Evolutionary conservation across 2,113 vertebrate genomes (phyloP), one percentile per base, ranked within the genome.

Genomic region (Psilopogon haemacephalus): DNA sequence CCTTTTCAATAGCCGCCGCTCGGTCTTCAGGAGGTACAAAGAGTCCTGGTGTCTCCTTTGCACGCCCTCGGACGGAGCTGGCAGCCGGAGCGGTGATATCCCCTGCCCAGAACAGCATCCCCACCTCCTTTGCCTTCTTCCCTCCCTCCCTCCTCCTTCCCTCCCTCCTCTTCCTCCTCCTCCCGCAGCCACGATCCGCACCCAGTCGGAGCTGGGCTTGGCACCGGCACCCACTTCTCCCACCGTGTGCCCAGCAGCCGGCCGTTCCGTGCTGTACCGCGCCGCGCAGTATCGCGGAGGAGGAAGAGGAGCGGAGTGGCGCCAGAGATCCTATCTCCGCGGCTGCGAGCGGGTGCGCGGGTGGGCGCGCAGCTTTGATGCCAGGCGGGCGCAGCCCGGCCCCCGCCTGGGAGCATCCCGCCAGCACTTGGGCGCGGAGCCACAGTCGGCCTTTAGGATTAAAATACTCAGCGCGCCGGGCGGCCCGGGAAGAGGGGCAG

Each of bases 391-490:
- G 52, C 85, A 82, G 56, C 79, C 77, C 58, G 37, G 28, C 38
- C n/a, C 33, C 64, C 4, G 56, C 78, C 50, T 1, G 71, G 52
- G 32, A 89, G 86, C 86, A 95, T 87, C 91, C 80, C 40, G 85
- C 59, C 59, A 10, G 76, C 79, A 46, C 94, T 93, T 52, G 40
- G 44, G 67, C 19, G 71, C 75, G 32, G 37, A 89, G 81, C 59
- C 72, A 46, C 78, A 18, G 32, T 10, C 62, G 33, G 77, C 88
- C 88, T 50, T 73, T 93, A 84, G 96, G 96, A 96, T 97, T 97
- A 97, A 67, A 89, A 93, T 44, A 77, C 79, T 87, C 59, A 16
- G 52, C 21, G 56, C 44, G 28, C 90, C 26, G 10, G 85, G 92
- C 79, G 84, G 84, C 56, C 16, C 27, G 69, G 67, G 73, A 84